Percentiles rank a stretch among this genome's conserved stretches.
Evolutionary conservation across 2,113 vertebrate species (phyloP).

Genomic region (Macquaria australasica): DNA sequence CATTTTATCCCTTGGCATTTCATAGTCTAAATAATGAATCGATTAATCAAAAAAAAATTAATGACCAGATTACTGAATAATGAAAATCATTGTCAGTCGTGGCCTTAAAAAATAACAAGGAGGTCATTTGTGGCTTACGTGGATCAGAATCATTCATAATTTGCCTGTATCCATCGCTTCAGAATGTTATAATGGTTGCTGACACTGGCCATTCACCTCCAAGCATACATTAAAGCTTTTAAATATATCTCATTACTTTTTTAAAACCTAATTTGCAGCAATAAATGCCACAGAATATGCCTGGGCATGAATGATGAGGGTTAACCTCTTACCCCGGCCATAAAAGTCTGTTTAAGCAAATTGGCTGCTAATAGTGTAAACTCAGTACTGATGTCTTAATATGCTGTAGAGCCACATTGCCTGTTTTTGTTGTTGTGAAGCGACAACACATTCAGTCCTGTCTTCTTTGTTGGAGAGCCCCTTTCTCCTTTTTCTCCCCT

Average conservation of each 20-base stretch:
- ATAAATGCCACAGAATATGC: slow-evolving; percentile 53
- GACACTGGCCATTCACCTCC: slow-evolving; percentile 55
- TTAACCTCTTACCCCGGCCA: slow-evolving; percentile 63
- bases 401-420: slow-evolving; percentile 26
- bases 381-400: slow-evolving; percentile 54
- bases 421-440: background rate
- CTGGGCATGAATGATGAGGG: slow-evolving; percentile 59
- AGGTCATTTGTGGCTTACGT: background rate
- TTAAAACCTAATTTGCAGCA: slow-evolving; percentile 45
- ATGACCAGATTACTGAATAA: background rate
- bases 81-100: background rate
- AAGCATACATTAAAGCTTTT: slow-evolving; percentile 61
- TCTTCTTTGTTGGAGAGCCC: slow-evolving; percentile 24
- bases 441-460: slow-evolving; percentile 17
- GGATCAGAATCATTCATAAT: background rate
- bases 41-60: background rate
- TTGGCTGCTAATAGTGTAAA: slow-evolving; percentile 61
- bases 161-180: slow-evolving; percentile 1
- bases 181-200: slow-evolving; percentile 27
- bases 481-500: slow-evolving; percentile 14
- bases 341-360: slow-evolving; percentile 61
- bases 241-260: slow-evolving; percentile 53
- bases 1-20: background rate
- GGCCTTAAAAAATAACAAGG: background rate
- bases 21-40: background rate